Conservation (phyloP, 2,113 vertebrate species). For the Sylvietta virens region DNA sequence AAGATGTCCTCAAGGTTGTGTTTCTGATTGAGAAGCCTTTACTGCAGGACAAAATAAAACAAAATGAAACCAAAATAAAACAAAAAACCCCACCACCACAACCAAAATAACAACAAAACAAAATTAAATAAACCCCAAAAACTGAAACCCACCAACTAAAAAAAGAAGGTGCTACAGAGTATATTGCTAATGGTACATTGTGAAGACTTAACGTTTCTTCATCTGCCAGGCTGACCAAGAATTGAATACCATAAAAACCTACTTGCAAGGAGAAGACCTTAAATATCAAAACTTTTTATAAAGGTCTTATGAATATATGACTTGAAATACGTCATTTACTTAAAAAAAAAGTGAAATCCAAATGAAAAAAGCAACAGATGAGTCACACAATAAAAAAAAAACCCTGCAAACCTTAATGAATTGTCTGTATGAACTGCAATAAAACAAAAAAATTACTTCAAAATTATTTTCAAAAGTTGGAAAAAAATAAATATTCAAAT, state of each 20-base stretch:
- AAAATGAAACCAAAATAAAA: not conserved
- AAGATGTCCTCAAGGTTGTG: not conserved
- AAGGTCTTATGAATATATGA: not conserved
- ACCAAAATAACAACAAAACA: not conserved
- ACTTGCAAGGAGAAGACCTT: not conserved
- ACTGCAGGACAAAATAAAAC: not conserved
- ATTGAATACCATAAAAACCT: not conserved
- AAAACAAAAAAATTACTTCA: not conserved
- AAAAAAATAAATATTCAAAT: not conserved
- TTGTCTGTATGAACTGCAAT: not conserved
- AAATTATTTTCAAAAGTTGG: not conserved
- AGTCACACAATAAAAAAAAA: not conserved
- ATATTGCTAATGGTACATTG: not conserved
- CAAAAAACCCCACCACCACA: too few species aligned
- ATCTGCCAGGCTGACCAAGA: not conserved
- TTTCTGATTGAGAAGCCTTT: not conserved
- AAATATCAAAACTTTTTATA: not conserved
- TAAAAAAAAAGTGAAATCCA: not conserved
- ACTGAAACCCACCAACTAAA: not conserved
- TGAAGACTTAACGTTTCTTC: not conserved
- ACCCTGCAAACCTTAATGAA: fast-evolving
- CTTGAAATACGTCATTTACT: not conserved
- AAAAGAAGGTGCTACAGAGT: not conserved
- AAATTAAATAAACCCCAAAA: not conserved
- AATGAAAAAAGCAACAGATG: not conserved